A percentile compares a stretch with the other conserved stretches of the same genome.
These are phyloP conservation scores for Acrocephalus scirpaceus DNA, from an alignment of 2,797 vertebrate genomes.

Conservation along the genomic window DNA sequence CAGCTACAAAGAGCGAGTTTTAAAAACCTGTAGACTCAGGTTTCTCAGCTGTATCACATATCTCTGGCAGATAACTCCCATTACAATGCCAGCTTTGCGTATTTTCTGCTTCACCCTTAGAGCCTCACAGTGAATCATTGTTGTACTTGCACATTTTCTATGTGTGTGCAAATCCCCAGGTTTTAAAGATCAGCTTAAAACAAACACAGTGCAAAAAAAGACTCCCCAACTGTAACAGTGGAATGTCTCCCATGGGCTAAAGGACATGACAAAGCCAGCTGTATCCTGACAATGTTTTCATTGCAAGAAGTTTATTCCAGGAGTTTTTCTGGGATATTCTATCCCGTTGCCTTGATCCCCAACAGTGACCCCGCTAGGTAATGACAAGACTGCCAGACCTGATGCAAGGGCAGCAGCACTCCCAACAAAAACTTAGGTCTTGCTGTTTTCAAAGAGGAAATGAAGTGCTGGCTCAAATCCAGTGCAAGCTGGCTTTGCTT, in stretches of 20 bases:
- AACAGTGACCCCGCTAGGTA: neutral
- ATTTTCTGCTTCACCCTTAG: constrained; percentile 21
- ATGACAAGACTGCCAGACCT: neutral
- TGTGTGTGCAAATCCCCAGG: neutral
- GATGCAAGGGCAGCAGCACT: neutral
- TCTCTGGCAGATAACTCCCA: constrained; percentile 14
- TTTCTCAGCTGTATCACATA: neutral
- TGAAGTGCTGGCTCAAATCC: neutral
- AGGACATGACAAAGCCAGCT: neutral
- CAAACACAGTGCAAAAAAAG: neutral
- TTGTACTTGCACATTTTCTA: constrained; percentile 23
- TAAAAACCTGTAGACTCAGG: neutral
- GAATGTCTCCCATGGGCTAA: neutral
- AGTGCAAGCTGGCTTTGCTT: constrained; percentile 2
- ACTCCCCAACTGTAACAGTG: neutral
- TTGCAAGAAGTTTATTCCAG: neutral
- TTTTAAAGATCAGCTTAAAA: neutral
- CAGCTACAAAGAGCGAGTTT: neutral
- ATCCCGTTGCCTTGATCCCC: neutral
- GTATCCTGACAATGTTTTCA: neutral
- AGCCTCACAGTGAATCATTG: neutral
- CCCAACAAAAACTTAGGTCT: neutral
- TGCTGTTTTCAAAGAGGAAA: constrained; percentile 9
- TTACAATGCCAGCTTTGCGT: constrained; percentile 10
- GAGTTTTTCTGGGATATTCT: neutral